phyloP scores from a whole-genome alignment of 2,113 vertebrate genomes.

The Perognathus longimembris region DNA sequence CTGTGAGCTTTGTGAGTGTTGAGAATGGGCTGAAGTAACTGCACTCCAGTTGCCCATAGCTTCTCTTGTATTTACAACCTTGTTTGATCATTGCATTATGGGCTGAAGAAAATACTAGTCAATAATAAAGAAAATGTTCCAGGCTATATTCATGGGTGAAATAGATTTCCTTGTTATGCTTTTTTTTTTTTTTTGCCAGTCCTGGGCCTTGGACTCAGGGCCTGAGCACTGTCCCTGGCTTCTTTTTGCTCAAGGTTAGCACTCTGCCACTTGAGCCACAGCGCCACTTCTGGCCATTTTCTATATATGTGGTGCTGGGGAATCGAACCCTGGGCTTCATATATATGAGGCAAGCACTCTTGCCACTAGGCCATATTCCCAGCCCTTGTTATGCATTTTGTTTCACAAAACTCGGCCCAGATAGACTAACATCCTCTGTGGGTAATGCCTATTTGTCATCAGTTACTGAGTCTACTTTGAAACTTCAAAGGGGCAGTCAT shows the following conservation, averaged over 20 bases:
- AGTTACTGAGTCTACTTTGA: neutral
- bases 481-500: neutral
- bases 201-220: too few species aligned
- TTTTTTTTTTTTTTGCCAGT: too few species aligned
- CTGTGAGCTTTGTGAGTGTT: neutral
- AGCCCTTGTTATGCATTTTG: too few species aligned
- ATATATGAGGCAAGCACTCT: too few species aligned
- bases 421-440: neutral
- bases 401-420: neutral
- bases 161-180: too few species aligned
- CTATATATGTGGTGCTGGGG: too few species aligned
- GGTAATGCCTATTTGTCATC: neutral
- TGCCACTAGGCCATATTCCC: too few species aligned
- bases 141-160: neutral
- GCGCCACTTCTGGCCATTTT: too few species aligned
- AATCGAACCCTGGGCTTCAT: too few species aligned
- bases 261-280: too few species aligned
- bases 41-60: neutral
- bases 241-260: too few species aligned
- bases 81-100: neutral
- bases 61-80: constrained; percentile 1
- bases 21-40: neutral
- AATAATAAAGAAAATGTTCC: neutral
- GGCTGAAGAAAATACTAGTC: neutral
- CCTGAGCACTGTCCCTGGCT: too few species aligned